Evolutionary conservation across 1,140 invertebrate species (phyloP), one percentile per base, ranked within the genome.

Genomic region (Macrosteles quadrilineatus): DNA sequence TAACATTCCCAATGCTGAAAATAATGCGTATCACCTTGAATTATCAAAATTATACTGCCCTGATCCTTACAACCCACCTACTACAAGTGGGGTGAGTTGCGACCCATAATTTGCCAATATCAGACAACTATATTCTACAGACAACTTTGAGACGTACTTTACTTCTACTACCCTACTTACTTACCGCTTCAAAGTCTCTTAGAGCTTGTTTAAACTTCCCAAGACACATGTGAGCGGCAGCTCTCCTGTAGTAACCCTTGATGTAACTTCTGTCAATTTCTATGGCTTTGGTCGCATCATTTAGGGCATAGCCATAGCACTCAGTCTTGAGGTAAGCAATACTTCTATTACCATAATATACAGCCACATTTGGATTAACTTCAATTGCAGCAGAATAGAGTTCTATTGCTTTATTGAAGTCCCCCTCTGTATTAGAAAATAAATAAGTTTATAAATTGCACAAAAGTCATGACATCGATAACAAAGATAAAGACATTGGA

Each of bases 131-230:
- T n/a, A n/a, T n/a, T n/a, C n/a, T n/a, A n/a, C n/a, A n/a, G n/a
- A n/a, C n/a, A n/a, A n/a, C n/a, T n/a, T n/a, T n/a, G n/a, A n/a
- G n/a, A n/a, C n/a, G n/a, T n/a, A n/a, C n/a, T n/a, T 85, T 57
- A 90, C 90, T 84, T 94, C 97, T 45, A 88, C 90, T 59, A 96
- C 92, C 91, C 93, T 78, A 53, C 83, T 80, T 25, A 79, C 83
- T 83, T 83, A 97, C 96, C 80, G 92, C 90, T 88, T 98, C 95
- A 84, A 96, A 98, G 84, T 99, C 97, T 81, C 91, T 94, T 57
- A 99, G 85, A 0, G 98, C 98, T 80, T 93, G 82, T 84, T 98
- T 98, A 80, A 97, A 98, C 84, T 98, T 98, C 72, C 97, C 96
- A 74, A 99, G 81, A 30, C 96, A 95, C 97, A 99, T 99, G 76